Conservation (phyloP, 2,113 vertebrate species). For the Eretmochelys imbricata region DNA sequence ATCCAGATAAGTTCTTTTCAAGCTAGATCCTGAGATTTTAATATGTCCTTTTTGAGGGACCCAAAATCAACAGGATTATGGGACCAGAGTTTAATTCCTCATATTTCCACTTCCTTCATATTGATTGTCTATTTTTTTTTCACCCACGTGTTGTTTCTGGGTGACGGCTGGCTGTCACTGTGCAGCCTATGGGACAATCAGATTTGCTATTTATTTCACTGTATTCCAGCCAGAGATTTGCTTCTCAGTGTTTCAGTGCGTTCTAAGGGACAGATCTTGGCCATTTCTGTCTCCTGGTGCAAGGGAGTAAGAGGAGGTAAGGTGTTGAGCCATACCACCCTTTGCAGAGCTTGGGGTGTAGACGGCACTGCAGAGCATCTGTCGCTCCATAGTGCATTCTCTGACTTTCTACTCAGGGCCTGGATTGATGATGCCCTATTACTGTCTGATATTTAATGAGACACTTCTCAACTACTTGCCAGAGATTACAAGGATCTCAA, state of each 20-base stretch:
- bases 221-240: neutral
- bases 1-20: neutral
- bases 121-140: neutral
- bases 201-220: neutral
- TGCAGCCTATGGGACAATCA: neutral
- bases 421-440: too few species aligned
- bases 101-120: neutral
- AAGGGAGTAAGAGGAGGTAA: neutral
- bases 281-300: neutral
- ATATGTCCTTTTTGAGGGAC: neutral
- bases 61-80: neutral
- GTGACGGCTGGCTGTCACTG: neutral
- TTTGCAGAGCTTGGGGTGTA: too few species aligned
- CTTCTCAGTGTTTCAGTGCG: neutral
- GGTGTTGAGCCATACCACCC: too few species aligned
- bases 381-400: neutral
- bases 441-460: neutral
- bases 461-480: neutral
- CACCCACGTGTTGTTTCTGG: neutral
- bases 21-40: neutral
- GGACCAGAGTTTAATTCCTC: neutral
- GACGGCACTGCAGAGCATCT: too few species aligned
- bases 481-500: conserved; percentile 17
- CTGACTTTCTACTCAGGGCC: neutral
- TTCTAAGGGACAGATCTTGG: neutral